Conservation (phyloP, 2,113 vertebrate genomes). For the Cynopterus brachyotis region DNA sequence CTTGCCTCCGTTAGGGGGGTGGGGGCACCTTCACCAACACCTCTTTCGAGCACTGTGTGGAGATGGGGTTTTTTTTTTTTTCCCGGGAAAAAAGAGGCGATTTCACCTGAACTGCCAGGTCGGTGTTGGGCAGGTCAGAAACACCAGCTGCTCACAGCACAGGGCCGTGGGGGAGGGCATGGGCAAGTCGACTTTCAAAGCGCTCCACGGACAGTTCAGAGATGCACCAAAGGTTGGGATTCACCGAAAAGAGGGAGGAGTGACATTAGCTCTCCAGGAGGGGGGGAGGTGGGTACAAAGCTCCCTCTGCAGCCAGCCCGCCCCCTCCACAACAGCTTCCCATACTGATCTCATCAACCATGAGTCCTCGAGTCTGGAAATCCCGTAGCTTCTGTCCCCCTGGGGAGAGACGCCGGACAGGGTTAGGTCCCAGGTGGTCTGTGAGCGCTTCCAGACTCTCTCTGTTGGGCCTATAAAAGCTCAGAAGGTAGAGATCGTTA, state of each 20-base stretch:
- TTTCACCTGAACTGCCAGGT: background rate
- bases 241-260: background rate
- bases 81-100: background rate
- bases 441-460: background rate
- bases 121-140: background rate
- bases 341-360: background rate
- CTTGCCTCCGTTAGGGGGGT: rapidly evolving
- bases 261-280: background rate
- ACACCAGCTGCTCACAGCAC: background rate
- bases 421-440: background rate
- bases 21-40: background rate
- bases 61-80: background rate
- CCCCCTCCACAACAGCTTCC: background rate
- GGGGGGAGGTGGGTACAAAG: background rate
- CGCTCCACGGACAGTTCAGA: background rate
- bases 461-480: background rate
- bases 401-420: background rate
- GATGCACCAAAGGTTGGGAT: background rate
- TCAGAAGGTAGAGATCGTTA: background rate
- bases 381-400: background rate
- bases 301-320: background rate
- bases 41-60: background rate
- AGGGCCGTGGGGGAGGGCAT: rapidly evolving
- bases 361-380: background rate
- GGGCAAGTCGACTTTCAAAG: background rate